Conservation (phyloP, 2,797 vertebrate species). For the Halcyon smyrnensis region DNA sequence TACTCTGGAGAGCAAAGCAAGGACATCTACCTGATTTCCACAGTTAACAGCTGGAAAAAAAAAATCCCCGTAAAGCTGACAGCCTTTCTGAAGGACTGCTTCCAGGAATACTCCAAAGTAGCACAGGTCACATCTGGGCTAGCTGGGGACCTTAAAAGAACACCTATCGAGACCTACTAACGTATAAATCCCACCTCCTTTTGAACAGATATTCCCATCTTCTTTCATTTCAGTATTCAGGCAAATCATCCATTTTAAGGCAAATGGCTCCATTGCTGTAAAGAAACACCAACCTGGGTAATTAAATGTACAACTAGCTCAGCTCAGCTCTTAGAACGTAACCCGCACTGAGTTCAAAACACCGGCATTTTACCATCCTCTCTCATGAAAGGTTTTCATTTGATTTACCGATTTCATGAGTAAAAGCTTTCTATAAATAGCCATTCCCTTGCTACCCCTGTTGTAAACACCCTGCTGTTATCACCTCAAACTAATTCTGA, state of each 20-base stretch:
- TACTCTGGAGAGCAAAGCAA: neutral
- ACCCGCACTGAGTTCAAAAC: neutral
- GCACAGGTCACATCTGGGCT: neutral
- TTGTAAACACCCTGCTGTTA: neutral
- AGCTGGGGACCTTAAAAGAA: neutral
- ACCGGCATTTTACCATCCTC: neutral
- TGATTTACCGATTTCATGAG: neutral
- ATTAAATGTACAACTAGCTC: neutral
- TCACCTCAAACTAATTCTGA: neutral
- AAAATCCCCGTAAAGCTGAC: neutral
- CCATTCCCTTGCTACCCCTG: neutral
- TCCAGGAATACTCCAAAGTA: accelerated
- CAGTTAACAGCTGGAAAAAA: neutral
- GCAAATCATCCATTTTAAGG: neutral
- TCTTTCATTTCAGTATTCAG: neutral
- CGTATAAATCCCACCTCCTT: neutral
- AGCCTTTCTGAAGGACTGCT: neutral
- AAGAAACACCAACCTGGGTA: accelerated
- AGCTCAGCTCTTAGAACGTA: neutral
- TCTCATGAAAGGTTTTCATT: neutral
- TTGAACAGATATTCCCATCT: neutral
- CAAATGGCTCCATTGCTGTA: neutral
- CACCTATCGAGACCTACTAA: neutral
- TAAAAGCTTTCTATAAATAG: neutral
- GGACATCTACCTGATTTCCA: neutral